A percentile compares a stretch with the other conserved stretches of the same genome.
These are phyloP conservation scores for Eilema sororculum DNA, from an alignment of 2,888 invertebrate species.

Conservation along the genomic window DNA sequence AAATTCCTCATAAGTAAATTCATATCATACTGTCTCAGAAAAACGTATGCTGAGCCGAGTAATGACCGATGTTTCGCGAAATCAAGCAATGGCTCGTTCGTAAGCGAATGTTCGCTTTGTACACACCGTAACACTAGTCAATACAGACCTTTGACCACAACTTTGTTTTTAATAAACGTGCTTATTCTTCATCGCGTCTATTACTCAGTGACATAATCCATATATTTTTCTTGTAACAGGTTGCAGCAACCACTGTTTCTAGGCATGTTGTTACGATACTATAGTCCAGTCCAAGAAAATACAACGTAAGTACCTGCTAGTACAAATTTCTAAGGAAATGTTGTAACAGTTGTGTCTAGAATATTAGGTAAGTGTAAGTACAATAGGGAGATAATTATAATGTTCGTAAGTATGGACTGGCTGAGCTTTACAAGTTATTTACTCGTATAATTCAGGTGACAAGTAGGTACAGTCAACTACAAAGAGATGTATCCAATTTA, in stretches of 20 bases:
- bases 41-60: no score
- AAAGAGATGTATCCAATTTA: no score
- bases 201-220: constrained; percentile 1
- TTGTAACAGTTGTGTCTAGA: neutral
- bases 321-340: neutral
- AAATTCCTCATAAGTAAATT: no score
- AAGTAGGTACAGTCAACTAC: no score
- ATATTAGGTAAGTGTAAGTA: neutral
- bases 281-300: constrained; percentile 73
- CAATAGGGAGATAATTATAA: neutral
- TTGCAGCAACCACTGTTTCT: constrained; percentile 89
- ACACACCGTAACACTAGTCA: neutral
- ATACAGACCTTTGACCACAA: neutral
- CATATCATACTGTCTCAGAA: no score
- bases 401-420: no score
- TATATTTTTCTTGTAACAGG: constrained; percentile 66
- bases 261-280: constrained; percentile 88
- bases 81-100: no score
- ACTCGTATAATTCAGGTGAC: no score
- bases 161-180: neutral
- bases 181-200: constrained; percentile 5
- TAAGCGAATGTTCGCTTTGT: no score
- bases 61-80: no score
- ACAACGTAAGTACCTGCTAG: constrained; percentile 65
- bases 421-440: neutral